phyloP scores from a whole-genome alignment of 1,140 invertebrate species.

The Doryteuthis pealeii region DNA sequence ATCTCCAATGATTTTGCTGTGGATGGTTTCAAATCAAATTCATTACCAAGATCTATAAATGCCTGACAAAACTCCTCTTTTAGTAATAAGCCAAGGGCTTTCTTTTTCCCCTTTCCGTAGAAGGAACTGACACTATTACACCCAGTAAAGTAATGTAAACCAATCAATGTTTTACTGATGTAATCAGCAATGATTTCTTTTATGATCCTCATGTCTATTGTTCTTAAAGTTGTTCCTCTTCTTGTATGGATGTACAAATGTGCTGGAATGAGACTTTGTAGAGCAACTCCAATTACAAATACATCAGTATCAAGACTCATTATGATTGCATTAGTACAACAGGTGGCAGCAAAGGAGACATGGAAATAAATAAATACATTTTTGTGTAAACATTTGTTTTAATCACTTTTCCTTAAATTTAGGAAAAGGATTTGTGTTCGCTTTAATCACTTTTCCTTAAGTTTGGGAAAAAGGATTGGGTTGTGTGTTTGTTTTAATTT shows the following conservation, averaged over 20 bases:
- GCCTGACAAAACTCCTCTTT: neutral
- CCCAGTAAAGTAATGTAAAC: constrained; percentile 18
- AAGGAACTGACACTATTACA: constrained; percentile 6
- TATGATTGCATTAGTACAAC: too few species aligned
- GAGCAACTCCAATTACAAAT: too few species aligned
- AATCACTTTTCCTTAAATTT: too few species aligned
- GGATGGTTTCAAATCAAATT: neutral
- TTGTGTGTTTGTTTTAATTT: too few species aligned
- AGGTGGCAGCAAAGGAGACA: constrained; percentile 5
- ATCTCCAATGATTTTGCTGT: too few species aligned
- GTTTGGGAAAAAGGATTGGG: too few species aligned
- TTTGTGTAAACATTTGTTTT: too few species aligned
- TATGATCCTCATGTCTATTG: neutral
- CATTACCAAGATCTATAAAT: neutral
- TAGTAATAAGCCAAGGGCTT: neutral
- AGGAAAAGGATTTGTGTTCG: too few species aligned
- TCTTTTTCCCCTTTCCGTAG: constrained; percentile 8
- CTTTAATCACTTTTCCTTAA: too few species aligned
- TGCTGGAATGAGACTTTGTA: neutral
- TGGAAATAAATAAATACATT: constrained; percentile 15
- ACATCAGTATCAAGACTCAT: too few species aligned
- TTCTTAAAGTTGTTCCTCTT: neutral
- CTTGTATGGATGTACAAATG: constrained; percentile 1
- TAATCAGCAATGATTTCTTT: neutral
- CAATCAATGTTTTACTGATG: constrained; percentile 6